Percentiles rank a stretch among this genome's conserved stretches.
Conservation (phyloP, 2,113 vertebrate species). For the Shinisaurus crocodilurus region DNA sequence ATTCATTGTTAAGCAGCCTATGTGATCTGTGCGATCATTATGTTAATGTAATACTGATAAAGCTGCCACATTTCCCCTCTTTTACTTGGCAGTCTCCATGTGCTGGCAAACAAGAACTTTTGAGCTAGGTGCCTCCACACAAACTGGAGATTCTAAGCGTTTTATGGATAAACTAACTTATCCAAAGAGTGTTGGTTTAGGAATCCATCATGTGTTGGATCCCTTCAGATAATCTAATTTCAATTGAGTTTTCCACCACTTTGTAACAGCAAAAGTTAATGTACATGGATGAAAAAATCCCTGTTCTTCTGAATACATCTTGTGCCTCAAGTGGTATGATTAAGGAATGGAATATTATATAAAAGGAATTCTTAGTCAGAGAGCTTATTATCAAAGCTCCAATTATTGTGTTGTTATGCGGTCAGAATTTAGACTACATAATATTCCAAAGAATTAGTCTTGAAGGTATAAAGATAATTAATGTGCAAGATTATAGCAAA, state of each 20-base stretch:
- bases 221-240: not conserved
- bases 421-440: not conserved
- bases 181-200: not conserved
- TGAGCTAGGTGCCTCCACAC: not conserved
- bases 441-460: not conserved
- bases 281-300: not conserved
- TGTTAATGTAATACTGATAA: not conserved
- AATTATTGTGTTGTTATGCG: not conserved
- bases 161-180: not conserved
- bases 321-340: no score
- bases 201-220: not conserved
- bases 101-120: not conserved
- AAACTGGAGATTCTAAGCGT: not conserved
- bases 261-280: not conserved
- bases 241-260: not conserved
- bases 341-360: not conserved
- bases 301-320: no score
- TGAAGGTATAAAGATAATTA: not conserved
- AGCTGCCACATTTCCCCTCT: not conserved
- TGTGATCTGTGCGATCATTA: not conserved
- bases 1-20: not conserved
- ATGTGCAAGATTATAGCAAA: not conserved
- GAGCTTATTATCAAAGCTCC: not conserved
- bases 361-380: not conserved
- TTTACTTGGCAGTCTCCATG: not conserved